Evolutionary conservation across 2,888 invertebrate genomes (phyloP).

Genomic region (Teleogryllus oceanicus): DNA sequence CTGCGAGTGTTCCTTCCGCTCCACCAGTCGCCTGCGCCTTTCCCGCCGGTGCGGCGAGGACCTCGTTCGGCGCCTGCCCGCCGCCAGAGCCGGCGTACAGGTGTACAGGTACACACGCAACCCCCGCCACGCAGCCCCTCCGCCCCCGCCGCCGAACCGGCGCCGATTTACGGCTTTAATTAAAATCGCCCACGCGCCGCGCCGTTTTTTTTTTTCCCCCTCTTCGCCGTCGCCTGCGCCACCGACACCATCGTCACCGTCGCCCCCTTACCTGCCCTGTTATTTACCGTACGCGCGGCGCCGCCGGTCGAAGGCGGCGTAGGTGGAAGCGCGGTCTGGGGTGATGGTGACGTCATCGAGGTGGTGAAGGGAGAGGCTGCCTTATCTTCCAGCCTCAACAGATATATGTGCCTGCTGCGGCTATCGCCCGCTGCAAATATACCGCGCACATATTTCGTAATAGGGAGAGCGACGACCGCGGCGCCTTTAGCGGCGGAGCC

Average conservation of each 20-base stretch:
- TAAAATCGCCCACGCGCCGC: slow-evolving; percentile 10
- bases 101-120: no score
- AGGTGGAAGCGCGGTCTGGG: neutral
- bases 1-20: no score
- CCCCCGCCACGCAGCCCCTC: neutral
- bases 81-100: no score
- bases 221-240: neutral
- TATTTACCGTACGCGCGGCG: neutral
- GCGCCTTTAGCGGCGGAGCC: neutral
- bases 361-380: neutral
- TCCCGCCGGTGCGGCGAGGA: no score
- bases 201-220: slow-evolving; percentile 1
- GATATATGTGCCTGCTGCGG: neutral
- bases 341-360: neutral
- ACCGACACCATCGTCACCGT: neutral
- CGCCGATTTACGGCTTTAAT: slow-evolving; percentile 1
- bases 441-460: neutral
- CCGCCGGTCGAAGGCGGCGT: neutral
- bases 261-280: neutral
- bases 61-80: no score
- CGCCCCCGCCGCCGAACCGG: neutral
- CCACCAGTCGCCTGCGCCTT: no score
- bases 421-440: neutral
- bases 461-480: neutral
- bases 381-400: neutral